These are phyloP conservation scores for Pristis pectinata DNA, from an alignment of 2,797 vertebrate species.

Conservation along the genomic window DNA sequence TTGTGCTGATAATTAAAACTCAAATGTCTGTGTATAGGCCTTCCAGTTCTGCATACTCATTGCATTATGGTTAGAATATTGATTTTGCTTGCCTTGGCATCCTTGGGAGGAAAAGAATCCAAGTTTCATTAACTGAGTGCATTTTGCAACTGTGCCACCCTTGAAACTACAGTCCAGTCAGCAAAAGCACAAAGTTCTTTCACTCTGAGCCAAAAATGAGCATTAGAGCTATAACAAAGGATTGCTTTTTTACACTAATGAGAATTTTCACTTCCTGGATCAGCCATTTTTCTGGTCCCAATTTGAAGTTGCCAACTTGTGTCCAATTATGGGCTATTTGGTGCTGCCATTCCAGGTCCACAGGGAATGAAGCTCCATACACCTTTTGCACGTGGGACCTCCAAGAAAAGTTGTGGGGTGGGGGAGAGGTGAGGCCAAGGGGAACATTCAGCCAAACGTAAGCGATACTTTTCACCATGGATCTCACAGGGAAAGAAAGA, in stretches of 20 bases:
- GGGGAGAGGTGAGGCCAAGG: neutral
- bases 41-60: neutral
- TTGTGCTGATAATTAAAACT: neutral
- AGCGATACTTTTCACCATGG: neutral
- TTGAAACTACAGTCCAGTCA: neutral
- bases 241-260: neutral
- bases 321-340: neutral
- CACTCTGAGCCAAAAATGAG: neutral
- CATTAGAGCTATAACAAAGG: neutral
- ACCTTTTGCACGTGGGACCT: neutral
- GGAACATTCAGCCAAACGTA: neutral
- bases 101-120: neutral
- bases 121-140: neutral
- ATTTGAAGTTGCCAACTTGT: neutral
- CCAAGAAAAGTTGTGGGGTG: neutral
- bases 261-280: neutral
- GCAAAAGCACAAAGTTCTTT: neutral
- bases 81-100: neutral
- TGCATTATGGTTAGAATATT: neutral
- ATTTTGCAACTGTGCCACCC: neutral
- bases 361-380: neutral
- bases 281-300: neutral
- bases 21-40: neutral
- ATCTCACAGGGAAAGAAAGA: neutral
- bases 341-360: neutral